phyloP scores from a whole-genome alignment of 2,888 invertebrate genomes.

The Hermodice carunculata region DNA sequence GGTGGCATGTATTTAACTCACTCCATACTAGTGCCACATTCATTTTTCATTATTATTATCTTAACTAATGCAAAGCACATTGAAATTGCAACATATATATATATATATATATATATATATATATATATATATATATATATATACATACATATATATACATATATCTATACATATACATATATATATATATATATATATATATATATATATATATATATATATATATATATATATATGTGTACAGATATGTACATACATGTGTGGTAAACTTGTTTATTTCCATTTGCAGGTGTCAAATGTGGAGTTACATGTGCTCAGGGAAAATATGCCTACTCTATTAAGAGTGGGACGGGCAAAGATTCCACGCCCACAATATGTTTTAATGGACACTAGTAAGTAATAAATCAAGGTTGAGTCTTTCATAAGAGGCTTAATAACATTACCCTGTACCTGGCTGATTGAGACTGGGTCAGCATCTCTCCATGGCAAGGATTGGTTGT shows the following conservation, averaged over 20 bases:
- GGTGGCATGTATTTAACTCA: too few species aligned
- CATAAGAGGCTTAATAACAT: too few species aligned
- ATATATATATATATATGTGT: neutral
- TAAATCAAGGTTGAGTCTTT: too few species aligned
- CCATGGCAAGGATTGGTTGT: too few species aligned
- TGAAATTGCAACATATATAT: too few species aligned
- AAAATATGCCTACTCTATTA: slow-evolving; percentile 34
- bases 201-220: neutral
- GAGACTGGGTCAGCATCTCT: too few species aligned
- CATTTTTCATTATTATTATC: too few species aligned
- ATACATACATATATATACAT: neutral
- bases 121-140: neutral
- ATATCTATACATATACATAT: too few species aligned
- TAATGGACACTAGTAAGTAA: slow-evolving; percentile 42
- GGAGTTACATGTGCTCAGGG: slow-evolving; percentile 29
- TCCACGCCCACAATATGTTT: slow-evolving; percentile 41
- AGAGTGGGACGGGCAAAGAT: slow-evolving; percentile 40
- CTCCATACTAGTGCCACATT: too few species aligned
- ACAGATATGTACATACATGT: too few species aligned
- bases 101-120: neutral
- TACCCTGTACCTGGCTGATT: too few species aligned
- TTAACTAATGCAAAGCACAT: slow-evolving; percentile 32
- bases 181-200: neutral
- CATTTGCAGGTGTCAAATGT: neutral
- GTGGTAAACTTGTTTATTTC: neutral